Evolutionary conservation across 2,113 vertebrate genomes (phyloP), one percentile per base, ranked within the genome.

Genomic region (Dromas ardeola): DNA sequence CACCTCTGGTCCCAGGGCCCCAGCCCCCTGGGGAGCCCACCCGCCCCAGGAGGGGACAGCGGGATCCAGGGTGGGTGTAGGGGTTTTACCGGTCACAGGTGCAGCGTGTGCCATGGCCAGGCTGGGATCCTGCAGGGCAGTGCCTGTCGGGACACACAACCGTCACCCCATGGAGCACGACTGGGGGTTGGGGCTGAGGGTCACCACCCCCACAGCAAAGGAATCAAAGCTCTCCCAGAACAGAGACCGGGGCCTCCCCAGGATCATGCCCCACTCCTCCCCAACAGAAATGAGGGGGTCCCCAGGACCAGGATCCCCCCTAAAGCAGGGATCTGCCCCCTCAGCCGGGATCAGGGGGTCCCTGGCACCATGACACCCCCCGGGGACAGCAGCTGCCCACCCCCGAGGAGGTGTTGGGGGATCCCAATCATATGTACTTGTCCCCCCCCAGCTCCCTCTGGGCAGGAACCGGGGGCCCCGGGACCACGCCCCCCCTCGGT

Each of bases 71-170:
- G 26, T 15, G 30, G 40, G 27, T 3, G 43, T 13, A 32, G n/a
- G 26, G 45, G 43, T 18, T 15, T 27, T 43, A 56, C 81, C 81
- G 15, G 69, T 81, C 82, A 88, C 86, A 70, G 95, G 95, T 30
- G 97, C 40, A 61, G 89, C 55, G 61, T 96, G 94, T 58, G 95
- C 93, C 67, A 84, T 93, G 16, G 90, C 20, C 56, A 96, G 77
- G 13, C 93, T 29, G 21, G 95, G 81, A 10, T 96, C 50, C 34
- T 96, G 82, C 29, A 96, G 69, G 62, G 82, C 29, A 42, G 96
- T 43, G 56, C 94, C 98, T 98, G 63, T 1, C 21, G 56, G 69
- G 42, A 72, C 92, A 45, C 42, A 13, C 12, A 26, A 9, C 6
- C 8, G 4, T 49, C 36, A 43, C 47, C 27, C 50, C 11, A 16